A percentile compares a stretch with the other conserved stretches of the same genome.
Conservation (phyloP, 2,113 vertebrate species). For the Emydura subglobosa region DNA sequence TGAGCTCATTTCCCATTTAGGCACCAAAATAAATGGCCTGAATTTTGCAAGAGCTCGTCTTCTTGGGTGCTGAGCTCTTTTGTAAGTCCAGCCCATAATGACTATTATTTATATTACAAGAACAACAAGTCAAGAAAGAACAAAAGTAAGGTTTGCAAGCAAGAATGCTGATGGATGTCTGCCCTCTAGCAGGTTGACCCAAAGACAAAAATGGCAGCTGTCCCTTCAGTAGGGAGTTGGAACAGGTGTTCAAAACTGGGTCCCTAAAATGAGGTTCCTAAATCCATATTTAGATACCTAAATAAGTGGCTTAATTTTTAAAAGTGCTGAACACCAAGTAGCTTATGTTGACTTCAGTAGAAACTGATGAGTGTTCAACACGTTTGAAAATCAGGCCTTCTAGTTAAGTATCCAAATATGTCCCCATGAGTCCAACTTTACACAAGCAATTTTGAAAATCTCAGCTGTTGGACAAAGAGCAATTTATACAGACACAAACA, state of each 20-base stretch:
- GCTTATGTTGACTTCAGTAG: fast-evolving
- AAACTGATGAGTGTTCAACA: fast-evolving
- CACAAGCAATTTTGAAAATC: background rate
- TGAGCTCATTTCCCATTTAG: background rate
- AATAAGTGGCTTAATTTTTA: background rate
- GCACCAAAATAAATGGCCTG: background rate
- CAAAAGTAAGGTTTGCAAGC: background rate
- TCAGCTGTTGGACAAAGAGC: background rate
- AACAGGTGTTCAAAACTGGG: background rate
- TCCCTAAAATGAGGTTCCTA: background rate
- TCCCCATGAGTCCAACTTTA: fast-evolving
- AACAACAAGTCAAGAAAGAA: background rate
- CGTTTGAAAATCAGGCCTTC: background rate
- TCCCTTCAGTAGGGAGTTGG: background rate
- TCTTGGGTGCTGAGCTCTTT: background rate
- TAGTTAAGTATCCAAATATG: background rate
- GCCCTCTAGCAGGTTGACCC: fast-evolving
- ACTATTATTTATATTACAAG: background rate
- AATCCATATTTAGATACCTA: background rate
- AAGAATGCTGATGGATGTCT: fast-evolving
- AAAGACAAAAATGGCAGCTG: background rate
- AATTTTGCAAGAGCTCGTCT: background rate
- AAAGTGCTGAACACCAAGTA: background rate
- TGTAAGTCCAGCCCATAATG: background rate
- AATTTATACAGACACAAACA: fast-evolving